phyloP scores from a whole-genome alignment of 2,113 vertebrate genomes.

The Delphinapterus leucas region DNA sequence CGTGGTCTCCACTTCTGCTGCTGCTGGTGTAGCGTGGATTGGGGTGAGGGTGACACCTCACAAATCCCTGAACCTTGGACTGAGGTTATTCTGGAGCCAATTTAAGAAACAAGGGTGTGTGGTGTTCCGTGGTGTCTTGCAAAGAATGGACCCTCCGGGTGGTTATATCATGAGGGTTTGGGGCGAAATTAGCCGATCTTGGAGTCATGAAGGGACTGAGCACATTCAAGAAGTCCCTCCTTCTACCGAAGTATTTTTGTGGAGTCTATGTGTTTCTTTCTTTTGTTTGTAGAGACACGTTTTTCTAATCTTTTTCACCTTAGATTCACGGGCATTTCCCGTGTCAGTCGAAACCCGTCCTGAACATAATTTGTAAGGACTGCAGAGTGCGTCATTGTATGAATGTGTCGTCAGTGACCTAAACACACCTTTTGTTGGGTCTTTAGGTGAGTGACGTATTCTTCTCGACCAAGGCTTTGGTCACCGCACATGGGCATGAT shows the following conservation, averaged over 20 bases:
- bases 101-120: not conserved
- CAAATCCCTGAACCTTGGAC: rapidly evolving
- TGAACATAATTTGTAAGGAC: rapidly evolving
- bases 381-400: rapidly evolving
- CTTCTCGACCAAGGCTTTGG: not conserved
- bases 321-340: not conserved
- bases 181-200: not conserved
- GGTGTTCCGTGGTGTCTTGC: rapidly evolving
- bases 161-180: rapidly evolving
- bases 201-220: rapidly evolving
- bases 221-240: not conserved
- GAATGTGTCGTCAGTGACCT: rapidly evolving
- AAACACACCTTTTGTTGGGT: not conserved
- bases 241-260: rapidly evolving
- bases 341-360: rapidly evolving
- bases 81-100: not conserved
- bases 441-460: not conserved
- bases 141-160: rapidly evolving
- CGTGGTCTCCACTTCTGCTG: rapidly evolving
- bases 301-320: not conserved
- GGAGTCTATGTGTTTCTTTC: rapidly evolving
- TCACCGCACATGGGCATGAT: rapidly evolving
- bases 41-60: not conserved
- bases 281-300: not conserved
- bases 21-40: rapidly evolving